phyloP scores from a whole-genome alignment of 1,140 invertebrate genomes.

The Zaprionus vittiger region DNA sequence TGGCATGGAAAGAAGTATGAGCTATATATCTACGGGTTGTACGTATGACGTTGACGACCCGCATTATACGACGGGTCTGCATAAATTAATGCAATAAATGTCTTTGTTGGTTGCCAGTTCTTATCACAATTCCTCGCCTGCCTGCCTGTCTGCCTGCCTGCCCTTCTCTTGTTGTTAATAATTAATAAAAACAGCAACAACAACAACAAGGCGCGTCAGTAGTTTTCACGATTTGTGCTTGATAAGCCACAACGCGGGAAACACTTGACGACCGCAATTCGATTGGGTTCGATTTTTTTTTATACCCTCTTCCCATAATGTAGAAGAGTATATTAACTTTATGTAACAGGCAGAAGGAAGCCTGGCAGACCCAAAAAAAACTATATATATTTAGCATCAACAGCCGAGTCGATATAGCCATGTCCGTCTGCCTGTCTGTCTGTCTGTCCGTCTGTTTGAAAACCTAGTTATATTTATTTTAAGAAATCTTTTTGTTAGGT shows the following conservation, averaged over 20 bases:
- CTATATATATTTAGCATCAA: too few relatives aligned
- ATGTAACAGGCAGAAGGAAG: too few relatives aligned
- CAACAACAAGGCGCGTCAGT: not conserved
- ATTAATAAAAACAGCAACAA: not conserved
- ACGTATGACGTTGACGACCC: conserved; percentile 16
- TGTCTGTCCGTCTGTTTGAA: too few relatives aligned
- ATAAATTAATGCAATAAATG: conserved; percentile 71
- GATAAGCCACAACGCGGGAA: not conserved
- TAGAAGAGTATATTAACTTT: too few relatives aligned
- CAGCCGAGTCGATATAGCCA: too few relatives aligned
- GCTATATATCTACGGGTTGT: not conserved
- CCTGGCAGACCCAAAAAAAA: too few relatives aligned
- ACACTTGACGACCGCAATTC: not conserved
- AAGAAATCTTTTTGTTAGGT: too few relatives aligned
- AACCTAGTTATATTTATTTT: too few relatives aligned
- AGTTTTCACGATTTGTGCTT: not conserved
- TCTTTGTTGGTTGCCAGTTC: conserved; percentile 59
- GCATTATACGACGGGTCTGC: conserved; percentile 31
- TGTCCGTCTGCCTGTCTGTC: too few relatives aligned
- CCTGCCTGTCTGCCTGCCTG: conserved; percentile 22
- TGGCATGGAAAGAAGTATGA: too few relatives aligned
- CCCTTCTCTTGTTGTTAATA: conserved; percentile 30
- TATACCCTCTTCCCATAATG: too few relatives aligned
- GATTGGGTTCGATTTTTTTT: not conserved
- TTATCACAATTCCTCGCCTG: conserved; percentile 6